Evolutionary conservation across 2,797 vertebrate species (phyloP).

Genomic region (Chloroceryle inda): DNA sequence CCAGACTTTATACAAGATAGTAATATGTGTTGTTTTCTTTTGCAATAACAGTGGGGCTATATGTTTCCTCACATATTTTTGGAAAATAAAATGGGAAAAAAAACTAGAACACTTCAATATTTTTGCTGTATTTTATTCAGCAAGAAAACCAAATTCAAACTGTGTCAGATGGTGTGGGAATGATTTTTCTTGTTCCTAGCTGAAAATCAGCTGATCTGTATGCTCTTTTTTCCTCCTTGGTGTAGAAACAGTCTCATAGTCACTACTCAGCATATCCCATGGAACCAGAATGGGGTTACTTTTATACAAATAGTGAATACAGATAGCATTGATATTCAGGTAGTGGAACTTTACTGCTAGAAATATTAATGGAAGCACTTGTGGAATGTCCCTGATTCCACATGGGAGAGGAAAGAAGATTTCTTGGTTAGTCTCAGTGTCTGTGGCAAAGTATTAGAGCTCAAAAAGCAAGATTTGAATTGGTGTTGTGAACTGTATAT

Average conservation of each 20-base stretch:
- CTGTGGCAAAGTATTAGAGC: not conserved
- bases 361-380: not conserved
- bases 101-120: not conserved
- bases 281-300: not conserved
- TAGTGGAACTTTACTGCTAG: not conserved
- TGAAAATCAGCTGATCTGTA: not conserved
- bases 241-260: not conserved
- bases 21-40: not conserved
- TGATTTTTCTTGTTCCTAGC: not conserved
- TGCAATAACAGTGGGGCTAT: not conserved
- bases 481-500: not conserved
- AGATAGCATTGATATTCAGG: not conserved
- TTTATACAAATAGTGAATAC: not conserved
- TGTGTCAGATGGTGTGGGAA: not conserved
- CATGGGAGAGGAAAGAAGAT: slow-evolving; percentile 18
- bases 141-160: not conserved
- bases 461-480: slow-evolving; percentile 5
- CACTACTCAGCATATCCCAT: not conserved
- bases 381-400: not conserved
- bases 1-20: not conserved
- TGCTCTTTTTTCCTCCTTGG: not conserved
- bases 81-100: not conserved
- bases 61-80: not conserved
- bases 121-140: not conserved
- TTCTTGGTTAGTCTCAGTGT: not conserved